Conservation (phyloP, 2,797 vertebrate species). For the Siniperca obscura region DNA sequence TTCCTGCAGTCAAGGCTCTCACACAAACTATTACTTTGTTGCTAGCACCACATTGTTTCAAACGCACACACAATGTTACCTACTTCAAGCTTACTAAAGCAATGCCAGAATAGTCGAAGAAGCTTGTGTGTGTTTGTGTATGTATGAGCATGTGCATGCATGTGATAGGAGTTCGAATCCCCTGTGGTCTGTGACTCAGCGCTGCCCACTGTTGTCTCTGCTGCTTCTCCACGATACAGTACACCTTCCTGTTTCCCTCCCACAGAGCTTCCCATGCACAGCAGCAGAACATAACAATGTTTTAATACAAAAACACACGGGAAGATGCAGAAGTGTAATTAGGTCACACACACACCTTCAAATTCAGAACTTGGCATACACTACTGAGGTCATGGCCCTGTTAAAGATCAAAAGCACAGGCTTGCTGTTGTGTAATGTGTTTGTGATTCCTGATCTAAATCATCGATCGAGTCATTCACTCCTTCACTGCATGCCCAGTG, state of each 20-base stretch:
- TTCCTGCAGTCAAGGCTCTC: background rate
- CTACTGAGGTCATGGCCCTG: background rate
- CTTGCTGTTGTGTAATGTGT: conserved; percentile 34
- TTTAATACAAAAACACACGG: conserved; percentile 36
- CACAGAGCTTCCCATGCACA: conserved; percentile 45
- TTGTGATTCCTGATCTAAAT: conserved; percentile 42
- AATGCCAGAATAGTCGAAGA: conserved; percentile 29
- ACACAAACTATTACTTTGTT: conserved; percentile 15
- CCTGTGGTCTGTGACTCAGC: conserved; percentile 68
- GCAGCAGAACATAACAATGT: conserved; percentile 27
- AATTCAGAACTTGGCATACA: conserved; percentile 6
- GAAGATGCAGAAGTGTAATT: conserved; percentile 2
- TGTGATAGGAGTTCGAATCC: conserved; percentile 36
- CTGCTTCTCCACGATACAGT: conserved; percentile 48
- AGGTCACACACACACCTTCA: background rate
- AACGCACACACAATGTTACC: background rate
- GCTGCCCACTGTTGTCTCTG: conserved; percentile 63
- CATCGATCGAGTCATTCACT: conserved; percentile 32
- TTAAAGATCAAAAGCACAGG: conserved; percentile 18
- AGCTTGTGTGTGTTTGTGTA: background rate
- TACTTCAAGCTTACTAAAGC: conserved; percentile 22
- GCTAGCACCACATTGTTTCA: background rate
- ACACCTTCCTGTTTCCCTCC: conserved; percentile 65
- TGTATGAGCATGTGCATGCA: background rate
- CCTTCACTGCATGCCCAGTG: conserved; percentile 27